phyloP scores from a whole-genome alignment of 2,113 vertebrate genomes.

The Pan paniscus region DNA sequence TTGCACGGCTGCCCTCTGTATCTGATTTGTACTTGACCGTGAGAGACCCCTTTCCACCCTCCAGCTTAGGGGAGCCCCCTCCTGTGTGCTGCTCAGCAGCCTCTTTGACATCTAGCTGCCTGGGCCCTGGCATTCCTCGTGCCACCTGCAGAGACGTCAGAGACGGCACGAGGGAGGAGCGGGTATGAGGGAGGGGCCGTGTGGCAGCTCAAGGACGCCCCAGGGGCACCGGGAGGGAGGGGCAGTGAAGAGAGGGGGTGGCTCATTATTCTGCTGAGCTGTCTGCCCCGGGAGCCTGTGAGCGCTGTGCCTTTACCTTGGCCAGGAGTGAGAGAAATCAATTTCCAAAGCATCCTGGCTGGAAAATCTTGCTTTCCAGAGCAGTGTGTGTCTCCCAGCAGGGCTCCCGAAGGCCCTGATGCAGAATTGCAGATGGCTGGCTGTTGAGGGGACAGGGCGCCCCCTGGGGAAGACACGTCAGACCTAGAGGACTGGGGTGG shows the following conservation, averaged over 20 bases:
- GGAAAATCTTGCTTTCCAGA: background rate
- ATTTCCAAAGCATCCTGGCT: background rate
- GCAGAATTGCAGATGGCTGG: background rate
- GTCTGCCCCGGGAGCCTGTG: background rate
- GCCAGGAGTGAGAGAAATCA: background rate
- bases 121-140: background rate
- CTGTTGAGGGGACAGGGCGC: fast-evolving
- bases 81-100: fast-evolving
- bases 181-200: too few species aligned
- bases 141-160: background rate
- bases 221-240: background rate
- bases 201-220: background rate
- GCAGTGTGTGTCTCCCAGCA: fast-evolving
- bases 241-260: too few species aligned
- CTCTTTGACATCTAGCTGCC: fast-evolving
- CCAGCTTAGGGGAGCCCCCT: background rate
- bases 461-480: fast-evolving
- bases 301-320: fast-evolving
- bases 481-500: background rate
- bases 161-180: too few species aligned
- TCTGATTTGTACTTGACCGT: background rate
- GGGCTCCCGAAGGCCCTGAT: background rate
- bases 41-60: background rate
- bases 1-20: background rate
- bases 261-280: fast-evolving